Percentiles rank a stretch among this genome's conserved stretches.
phyloP scores from a whole-genome alignment of 2,797 vertebrate species.

The Discoglossus pictus region DNA sequence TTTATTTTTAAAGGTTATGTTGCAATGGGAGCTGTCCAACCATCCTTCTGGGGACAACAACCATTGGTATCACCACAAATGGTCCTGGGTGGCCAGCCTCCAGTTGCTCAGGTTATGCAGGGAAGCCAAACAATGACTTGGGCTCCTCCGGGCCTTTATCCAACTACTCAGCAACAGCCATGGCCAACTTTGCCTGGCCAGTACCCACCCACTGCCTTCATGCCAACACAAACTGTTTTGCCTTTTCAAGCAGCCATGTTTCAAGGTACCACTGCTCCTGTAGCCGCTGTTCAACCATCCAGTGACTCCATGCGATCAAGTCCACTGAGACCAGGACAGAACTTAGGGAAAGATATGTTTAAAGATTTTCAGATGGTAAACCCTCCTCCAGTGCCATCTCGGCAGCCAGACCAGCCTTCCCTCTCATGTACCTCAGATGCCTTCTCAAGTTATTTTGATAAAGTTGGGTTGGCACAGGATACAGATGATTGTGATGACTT shows the following conservation, averaged over 20 bases:
- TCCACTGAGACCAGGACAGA: conserved; percentile 83
- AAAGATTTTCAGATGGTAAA: conserved; percentile 97
- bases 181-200: conserved; percentile 97
- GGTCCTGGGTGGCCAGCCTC: conserved; percentile 91
- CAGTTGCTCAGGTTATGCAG: conserved; percentile 94
- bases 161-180: conserved; percentile 88
- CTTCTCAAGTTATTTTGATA: conserved; percentile 95
- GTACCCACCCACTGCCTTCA: conserved; percentile 94
- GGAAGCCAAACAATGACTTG: conserved; percentile 93
- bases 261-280: conserved; percentile 86
- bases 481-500: conserved; percentile 98
- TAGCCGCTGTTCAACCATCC: conserved; percentile 79
- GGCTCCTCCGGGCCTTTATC: conserved; percentile 93
- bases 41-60: conserved; percentile 96
- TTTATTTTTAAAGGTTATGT: conserved; percentile 84
- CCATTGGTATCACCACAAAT: conserved; percentile 89
- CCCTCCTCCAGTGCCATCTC: conserved; percentile 87
- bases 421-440: conserved; percentile 93
- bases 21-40: conserved; percentile 96
- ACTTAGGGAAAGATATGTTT: conserved; percentile 89
- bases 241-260: conserved; percentile 96
- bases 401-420: conserved; percentile 87
- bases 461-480: conserved; percentile 94
- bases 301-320: conserved; percentile 86
- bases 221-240: conserved; percentile 95